Conservation (phyloP, 2,113 vertebrate species). For the Isurus oxyrinchus region DNA sequence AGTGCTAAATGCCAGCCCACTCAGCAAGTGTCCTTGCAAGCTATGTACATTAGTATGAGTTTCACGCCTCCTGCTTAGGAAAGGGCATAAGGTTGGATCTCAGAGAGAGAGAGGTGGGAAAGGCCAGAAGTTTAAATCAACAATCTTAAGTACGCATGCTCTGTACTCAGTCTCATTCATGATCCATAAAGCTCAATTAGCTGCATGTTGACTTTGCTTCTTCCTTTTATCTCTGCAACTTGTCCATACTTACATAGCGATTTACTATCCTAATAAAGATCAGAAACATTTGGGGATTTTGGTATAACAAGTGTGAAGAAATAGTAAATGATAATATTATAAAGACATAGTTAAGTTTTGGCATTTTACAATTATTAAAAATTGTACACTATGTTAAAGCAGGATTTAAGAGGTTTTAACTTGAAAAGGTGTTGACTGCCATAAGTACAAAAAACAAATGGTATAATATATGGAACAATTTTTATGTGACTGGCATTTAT, state of each 20-base stretch:
- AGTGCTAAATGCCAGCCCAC: not conserved
- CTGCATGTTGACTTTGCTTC: constrained; percentile 25
- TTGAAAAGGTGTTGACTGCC: not conserved
- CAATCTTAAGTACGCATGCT: constrained; percentile 33
- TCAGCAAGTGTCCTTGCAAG: constrained; percentile 33
- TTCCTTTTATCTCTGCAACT: constrained; percentile 10
- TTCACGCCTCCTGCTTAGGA: constrained; percentile 22
- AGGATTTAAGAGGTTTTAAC: not conserved
- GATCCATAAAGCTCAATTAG: constrained; percentile 35
- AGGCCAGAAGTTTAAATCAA: constrained; percentile 38
- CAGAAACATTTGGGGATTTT: not conserved
- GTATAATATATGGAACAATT: not conserved
- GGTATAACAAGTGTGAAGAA: too few species aligned
- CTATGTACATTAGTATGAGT: constrained; percentile 42
- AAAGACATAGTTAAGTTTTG: not conserved
- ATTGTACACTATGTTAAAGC: not conserved
- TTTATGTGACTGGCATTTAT: not conserved
- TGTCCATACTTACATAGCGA: not conserved
- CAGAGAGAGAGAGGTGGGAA: constrained; percentile 28
- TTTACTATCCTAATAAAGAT: not conserved
- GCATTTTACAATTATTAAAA: not conserved
- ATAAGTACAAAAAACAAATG: not conserved
- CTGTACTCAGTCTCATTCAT: not conserved
- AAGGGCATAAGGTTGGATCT: constrained; percentile 32
- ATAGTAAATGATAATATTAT: not conserved